Evolutionary conservation across 2,113 vertebrate genomes (phyloP).

Genomic region (Sapajus apella): DNA sequence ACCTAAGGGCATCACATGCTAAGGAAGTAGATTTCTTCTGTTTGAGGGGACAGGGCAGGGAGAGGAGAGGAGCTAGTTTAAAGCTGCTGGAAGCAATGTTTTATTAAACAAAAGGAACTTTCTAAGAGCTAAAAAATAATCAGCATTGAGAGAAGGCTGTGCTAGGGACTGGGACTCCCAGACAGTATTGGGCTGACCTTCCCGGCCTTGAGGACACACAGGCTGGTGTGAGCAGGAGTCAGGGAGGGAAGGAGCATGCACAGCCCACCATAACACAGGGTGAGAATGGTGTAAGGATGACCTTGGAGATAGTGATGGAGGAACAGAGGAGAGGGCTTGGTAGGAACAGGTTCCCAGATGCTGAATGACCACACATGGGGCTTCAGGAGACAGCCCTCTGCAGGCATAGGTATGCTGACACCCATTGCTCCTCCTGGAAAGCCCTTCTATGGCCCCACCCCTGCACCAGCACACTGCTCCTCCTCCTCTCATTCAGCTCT

Average conservation of each 20-base stretch:
- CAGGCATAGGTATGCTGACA: not conserved
- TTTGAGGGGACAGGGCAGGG: not conserved
- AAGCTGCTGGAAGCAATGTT: slow-evolving; percentile 10
- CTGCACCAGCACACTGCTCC: not conserved
- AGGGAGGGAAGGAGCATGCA: not conserved
- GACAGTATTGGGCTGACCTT: not conserved
- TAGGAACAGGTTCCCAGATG: not conserved
- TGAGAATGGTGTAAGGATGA: not conserved
- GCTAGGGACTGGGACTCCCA: not conserved
- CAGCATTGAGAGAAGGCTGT: not conserved
- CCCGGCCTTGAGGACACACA: not conserved
- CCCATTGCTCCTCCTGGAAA: not conserved
- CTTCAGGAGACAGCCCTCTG: not conserved
- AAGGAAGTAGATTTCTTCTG: slow-evolving; percentile 27
- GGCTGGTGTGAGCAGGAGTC: no score
- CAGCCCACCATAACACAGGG: not conserved
- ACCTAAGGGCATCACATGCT: not conserved
- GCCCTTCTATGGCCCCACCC: not conserved
- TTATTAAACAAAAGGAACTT: slow-evolving; percentile 9
- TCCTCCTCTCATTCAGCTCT: not conserved
- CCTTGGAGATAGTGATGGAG: not conserved
- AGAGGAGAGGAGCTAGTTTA: not conserved
- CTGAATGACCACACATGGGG: not conserved
- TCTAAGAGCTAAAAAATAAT: not conserved
- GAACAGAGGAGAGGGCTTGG: not conserved